Conservation (phyloP, 1,140 invertebrate species). For the Micrasema minimum region DNA sequence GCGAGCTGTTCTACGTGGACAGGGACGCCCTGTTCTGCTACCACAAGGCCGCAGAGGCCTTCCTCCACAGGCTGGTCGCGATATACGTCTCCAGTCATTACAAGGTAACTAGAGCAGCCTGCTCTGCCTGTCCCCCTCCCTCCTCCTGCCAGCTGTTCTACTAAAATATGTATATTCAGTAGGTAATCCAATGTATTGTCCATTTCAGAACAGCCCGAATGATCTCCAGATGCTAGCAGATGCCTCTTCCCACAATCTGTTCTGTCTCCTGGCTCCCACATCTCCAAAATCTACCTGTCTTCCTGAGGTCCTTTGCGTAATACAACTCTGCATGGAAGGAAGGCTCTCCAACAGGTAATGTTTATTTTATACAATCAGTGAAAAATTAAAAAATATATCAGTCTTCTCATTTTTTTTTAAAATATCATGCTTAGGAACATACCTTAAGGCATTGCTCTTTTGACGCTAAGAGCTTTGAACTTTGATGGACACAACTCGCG, state of each 20-base stretch:
- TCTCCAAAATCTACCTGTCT: conserved; percentile 76
- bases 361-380: too few species aligned
- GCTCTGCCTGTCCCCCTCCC: conserved; percentile 90
- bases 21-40: conserved; percentile 97
- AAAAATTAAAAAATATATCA: too few species aligned
- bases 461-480: too few species aligned
- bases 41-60: conserved; percentile 94
- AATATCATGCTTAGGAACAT: too few species aligned
- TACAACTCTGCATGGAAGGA: conserved; percentile 97
- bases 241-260: conserved; percentile 97
- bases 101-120: too few species aligned
- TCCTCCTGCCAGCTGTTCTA: conserved; percentile 92
- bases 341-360: conserved; percentile 81
- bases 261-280: conserved; percentile 92
- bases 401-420: too few species aligned
- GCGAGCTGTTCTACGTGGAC: conserved; percentile 92
- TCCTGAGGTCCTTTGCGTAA: conserved; percentile 91
- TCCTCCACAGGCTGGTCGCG: conserved; percentile 91
- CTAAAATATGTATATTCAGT: too few species aligned
- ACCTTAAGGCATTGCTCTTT: too few species aligned
- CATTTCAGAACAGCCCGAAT: conserved; percentile 95
- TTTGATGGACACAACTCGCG: too few species aligned
- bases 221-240: conserved; percentile 99
- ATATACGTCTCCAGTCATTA: conserved; percentile 98
- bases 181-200: too few species aligned